Conservation (phyloP, 2,797 vertebrate species). For the Artibeus lituratus region DNA sequence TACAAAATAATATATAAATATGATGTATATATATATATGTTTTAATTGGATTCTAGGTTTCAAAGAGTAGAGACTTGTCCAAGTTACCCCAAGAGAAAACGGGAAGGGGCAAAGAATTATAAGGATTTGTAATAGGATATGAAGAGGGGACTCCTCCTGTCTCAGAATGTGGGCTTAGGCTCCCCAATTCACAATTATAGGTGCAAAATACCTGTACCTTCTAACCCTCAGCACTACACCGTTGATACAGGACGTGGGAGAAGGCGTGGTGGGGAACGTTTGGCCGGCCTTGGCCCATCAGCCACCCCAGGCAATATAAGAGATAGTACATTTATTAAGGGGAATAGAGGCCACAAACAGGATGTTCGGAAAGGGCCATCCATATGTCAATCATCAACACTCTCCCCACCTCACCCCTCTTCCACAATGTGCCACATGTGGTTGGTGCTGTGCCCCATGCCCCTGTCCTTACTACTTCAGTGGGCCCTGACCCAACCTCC, state of each 20-base stretch:
- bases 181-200: not conserved
- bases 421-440: not conserved
- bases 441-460: not conserved
- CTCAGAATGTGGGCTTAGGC: not conserved
- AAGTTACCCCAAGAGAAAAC: not conserved
- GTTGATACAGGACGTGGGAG: not conserved
- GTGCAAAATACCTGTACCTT: not conserved
- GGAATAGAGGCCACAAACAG: not conserved
- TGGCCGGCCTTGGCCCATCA: not conserved
- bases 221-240: not conserved
- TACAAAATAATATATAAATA: too few species aligned
- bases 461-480: not conserved
- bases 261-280: not conserved
- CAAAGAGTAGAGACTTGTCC: not conserved
- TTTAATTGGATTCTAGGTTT: conserved; percentile 35
- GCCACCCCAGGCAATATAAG: not conserved
- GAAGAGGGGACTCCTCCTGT: not conserved
- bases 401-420: fast-evolving
- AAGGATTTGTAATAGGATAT: not conserved
- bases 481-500: not conserved
- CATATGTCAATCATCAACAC: not conserved
- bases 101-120: not conserved
- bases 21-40: not conserved
- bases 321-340: not conserved
- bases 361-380: not conserved